phyloP scores from a whole-genome alignment of 2,888 invertebrate genomes.

The Rhagonycha fulva region DNA sequence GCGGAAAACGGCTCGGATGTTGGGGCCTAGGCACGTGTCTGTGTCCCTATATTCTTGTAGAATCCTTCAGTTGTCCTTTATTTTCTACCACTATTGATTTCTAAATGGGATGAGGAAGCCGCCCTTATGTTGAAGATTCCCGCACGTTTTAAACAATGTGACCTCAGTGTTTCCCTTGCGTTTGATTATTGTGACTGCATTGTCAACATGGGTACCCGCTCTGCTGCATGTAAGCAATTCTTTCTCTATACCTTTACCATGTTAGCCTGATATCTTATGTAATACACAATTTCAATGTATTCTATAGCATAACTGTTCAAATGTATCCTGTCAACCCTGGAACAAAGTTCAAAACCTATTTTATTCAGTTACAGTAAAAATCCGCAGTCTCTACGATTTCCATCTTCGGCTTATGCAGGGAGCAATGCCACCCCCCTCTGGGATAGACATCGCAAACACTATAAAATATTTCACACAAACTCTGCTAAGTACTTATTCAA shows the following conservation, averaged over 20 bases:
- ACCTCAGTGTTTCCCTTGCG: conserved; percentile 59
- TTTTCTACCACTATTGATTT: conserved; percentile 55
- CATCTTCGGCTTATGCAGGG: conserved; percentile 91
- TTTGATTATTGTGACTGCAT: conserved; percentile 60
- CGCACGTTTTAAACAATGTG: conserved; percentile 59
- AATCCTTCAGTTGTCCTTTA: conserved; percentile 52
- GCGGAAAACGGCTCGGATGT: conserved; percentile 43
- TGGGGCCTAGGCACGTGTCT: conserved; percentile 51
- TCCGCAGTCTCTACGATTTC: conserved; percentile 95
- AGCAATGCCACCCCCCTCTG: conserved; percentile 89
- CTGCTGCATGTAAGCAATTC: conserved; percentile 84
- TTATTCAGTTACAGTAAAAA: conserved; percentile 90
- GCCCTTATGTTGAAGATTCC: conserved; percentile 59
- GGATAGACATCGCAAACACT: conserved; percentile 95
- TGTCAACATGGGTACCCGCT: conserved; percentile 87
- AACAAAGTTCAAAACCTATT: conserved; percentile 5
- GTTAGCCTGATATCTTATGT: conserved; percentile 6
- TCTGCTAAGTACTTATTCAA: conserved; percentile 74
- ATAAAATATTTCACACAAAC: conserved; percentile 98
- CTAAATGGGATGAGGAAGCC: conserved; percentile 54
- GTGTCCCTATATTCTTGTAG: conserved; percentile 52
- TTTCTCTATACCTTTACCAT: conserved; percentile 26
- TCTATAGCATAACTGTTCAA: conserved; percentile 12
- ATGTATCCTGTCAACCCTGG: conserved; percentile 3
- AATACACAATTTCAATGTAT: conserved; percentile 15